Base-by-base conservation (phyloP, 2,797 vertebrate genomes). In the Antennarius maculatus region DNA sequence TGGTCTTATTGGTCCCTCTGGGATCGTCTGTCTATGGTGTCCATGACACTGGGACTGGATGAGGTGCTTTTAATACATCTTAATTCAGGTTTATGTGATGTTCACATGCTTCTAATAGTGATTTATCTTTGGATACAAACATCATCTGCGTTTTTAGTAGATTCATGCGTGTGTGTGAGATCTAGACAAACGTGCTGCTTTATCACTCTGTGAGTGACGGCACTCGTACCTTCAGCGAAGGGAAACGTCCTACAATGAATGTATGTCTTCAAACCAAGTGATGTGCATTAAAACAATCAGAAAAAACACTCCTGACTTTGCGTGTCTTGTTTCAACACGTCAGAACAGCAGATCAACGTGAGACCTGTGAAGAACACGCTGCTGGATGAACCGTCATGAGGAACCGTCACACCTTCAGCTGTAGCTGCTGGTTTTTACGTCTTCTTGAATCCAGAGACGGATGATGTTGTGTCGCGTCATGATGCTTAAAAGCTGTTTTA, bases 211-310 rank as follows among this genome's bases (percentile, higher is more conserved):
- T 77, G 86, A 86, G 86, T 82, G 53, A 73, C 66, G 51, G 77
- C 86, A 73, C 73, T 5, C 15, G 39, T 59, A 16, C 79, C 89
- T 90, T 90, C 86, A 61, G 5, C 76, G 87, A 87, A 90, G 89
- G 80, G 11, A 66, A 74, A 76, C 58, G 43, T 71, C 9, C 77
- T 43, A 47, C 56, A 47, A 52, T 89, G 88, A 89, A 89, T 89
- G 86, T 91, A 87, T 89, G 79, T 79, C 79, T 89, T 84, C 75
- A 82, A 86, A 76, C 85, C 87, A 89, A 89, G 84, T 88, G 82
- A 81, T 83, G 85, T 76, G 90, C 82, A 91, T 55, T 88, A 88
- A 92, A 91, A 86, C 89, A 91, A 91, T 91, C 90, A 89, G 5
- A 68, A 86, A 90, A 85, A 86, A 75, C 66, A 75, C 50, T 74